These are phyloP conservation scores for Gobionotothen gibberifrons DNA, from an alignment of 2,797 vertebrate genomes.

Conservation along the genomic window DNA sequence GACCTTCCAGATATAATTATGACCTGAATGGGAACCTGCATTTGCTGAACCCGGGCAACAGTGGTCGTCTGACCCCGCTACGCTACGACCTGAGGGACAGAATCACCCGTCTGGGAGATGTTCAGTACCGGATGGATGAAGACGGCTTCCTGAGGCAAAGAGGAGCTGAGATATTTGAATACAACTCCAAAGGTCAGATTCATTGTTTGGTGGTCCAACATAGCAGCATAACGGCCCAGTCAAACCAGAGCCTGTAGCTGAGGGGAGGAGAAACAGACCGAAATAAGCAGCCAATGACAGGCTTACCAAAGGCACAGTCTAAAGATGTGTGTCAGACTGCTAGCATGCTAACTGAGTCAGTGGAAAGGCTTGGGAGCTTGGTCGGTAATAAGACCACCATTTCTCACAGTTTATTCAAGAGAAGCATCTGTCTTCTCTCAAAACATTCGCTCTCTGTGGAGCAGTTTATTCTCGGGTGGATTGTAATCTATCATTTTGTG, in stretches of 20 bases:
- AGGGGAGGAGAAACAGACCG: too few relatives aligned
- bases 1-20: slow-evolving; percentile 86
- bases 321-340: too few relatives aligned
- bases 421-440: too few relatives aligned
- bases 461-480: neutral
- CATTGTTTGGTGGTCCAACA: neutral
- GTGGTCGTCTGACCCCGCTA: slow-evolving; percentile 91
- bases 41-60: slow-evolving; percentile 95
- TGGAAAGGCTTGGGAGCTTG: neutral
- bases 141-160: slow-evolving; percentile 96
- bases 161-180: slow-evolving; percentile 97
- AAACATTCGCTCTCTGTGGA: too few relatives aligned
- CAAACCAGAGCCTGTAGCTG: neutral
- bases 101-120: slow-evolving; percentile 94
- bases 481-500: too few relatives aligned
- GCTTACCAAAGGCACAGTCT: too few relatives aligned
- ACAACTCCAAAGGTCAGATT: slow-evolving; percentile 91
- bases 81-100: slow-evolving; percentile 96
- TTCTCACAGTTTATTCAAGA: too few relatives aligned
- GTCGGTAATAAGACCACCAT: neutral
- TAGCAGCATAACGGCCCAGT: neutral
- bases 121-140: slow-evolving; percentile 96
- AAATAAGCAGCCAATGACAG: too few relatives aligned
- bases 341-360: neutral
- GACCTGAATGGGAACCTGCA: slow-evolving; percentile 98